These are phyloP conservation scores for Ptilorrhoa leucosticta DNA, from an alignment of 2,113 vertebrate genomes.

Conservation along the genomic window DNA sequence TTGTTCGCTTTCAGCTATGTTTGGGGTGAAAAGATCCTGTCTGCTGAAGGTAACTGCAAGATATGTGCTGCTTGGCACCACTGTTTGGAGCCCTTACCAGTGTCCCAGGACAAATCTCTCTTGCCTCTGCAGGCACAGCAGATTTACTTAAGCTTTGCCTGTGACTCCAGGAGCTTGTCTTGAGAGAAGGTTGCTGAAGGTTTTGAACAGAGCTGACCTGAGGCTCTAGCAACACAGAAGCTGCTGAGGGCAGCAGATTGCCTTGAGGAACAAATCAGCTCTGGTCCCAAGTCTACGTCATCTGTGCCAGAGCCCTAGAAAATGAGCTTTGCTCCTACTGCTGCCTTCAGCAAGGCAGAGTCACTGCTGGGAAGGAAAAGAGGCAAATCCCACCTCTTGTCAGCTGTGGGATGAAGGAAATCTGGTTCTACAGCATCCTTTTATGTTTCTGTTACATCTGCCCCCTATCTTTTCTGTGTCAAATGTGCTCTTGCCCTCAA, in stretches of 20 bases:
- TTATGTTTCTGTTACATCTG: neutral
- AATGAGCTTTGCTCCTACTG: neutral
- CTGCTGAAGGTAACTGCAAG: neutral
- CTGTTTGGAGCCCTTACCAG: neutral
- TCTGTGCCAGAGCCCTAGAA: neutral
- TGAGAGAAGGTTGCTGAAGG: neutral
- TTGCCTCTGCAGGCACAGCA: neutral
- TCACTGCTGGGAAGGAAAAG: neutral
- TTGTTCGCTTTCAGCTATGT: neutral
- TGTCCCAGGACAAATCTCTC: neutral
- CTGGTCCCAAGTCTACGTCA: neutral
- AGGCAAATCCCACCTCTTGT: neutral
- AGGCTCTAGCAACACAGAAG: neutral
- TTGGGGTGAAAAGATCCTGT: neutral
- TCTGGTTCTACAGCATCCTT: neutral
- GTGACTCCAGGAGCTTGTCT: neutral
- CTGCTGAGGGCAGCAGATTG: neutral
- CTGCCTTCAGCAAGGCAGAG: neutral
- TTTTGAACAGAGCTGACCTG: neutral
- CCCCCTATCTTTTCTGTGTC: neutral
- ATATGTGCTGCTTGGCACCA: neutral
- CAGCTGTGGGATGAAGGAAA: neutral
- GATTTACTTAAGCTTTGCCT: neutral
- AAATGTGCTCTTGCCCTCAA: neutral
- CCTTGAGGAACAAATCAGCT: neutral